These are phyloP conservation scores for Ploceus nigricollis DNA, from an alignment of 2,113 vertebrate genomes.

Conservation along the genomic window DNA sequence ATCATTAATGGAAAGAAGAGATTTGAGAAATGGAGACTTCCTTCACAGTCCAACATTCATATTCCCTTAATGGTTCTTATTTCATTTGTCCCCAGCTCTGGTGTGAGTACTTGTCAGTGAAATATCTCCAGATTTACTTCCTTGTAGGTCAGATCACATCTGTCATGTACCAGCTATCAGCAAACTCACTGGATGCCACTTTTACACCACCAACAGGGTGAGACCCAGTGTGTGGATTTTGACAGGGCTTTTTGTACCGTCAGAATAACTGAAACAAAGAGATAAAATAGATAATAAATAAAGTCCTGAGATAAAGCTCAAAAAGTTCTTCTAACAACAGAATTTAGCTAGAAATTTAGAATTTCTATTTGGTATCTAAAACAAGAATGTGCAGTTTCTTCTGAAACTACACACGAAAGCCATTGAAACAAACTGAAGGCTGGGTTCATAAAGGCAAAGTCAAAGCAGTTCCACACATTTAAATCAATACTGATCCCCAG, in stretches of 20 bases:
- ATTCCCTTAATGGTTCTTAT: neutral
- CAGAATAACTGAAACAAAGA: neutral
- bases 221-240: neutral
- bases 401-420: neutral
- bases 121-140: neutral
- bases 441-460: neutral
- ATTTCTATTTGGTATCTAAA: neutral
- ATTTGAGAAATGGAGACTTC: neutral
- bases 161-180: neutral
- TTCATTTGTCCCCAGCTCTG: neutral
- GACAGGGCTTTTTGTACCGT: neutral
- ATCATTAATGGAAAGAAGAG: neutral
- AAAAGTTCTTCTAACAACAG: neutral
- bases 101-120: neutral
- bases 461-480: neutral
- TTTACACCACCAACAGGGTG: neutral
- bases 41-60: neutral
- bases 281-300: neutral
- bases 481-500: neutral
- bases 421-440: neutral
- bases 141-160: neutral
- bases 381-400: neutral
- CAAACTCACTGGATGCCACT: neutral
- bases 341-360: no score
- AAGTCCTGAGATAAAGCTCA: neutral